phyloP scores from a whole-genome alignment of 2,888 invertebrate genomes.

The Callinectes sapidus region DNA sequence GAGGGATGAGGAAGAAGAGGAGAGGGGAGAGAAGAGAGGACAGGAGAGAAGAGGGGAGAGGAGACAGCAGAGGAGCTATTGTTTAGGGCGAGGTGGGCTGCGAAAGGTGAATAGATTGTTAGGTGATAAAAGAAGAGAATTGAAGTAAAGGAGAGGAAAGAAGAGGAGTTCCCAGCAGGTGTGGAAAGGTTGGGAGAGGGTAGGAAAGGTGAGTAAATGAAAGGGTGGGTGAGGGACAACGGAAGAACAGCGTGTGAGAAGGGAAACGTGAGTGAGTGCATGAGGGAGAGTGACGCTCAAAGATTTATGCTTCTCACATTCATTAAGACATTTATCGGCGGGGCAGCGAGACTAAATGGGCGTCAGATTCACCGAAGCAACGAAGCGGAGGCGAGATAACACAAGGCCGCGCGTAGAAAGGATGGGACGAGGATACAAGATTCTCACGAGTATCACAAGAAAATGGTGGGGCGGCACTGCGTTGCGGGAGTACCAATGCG shows the following conservation, averaged over 20 bases:
- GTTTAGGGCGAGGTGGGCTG: background rate
- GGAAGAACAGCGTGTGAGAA: background rate
- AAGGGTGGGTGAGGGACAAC: background rate
- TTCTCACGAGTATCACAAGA: background rate
- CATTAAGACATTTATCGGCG: background rate
- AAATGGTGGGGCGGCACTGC: background rate
- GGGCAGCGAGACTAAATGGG: background rate
- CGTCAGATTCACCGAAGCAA: constrained; percentile 7
- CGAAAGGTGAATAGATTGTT: background rate
- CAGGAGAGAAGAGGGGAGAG: background rate
- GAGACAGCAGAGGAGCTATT: background rate
- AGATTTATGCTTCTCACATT: background rate
- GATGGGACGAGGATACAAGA: background rate
- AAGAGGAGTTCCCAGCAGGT: background rate
- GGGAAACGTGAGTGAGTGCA: background rate
- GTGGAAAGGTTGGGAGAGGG: background rate
- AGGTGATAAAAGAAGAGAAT: background rate
- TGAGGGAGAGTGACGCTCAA: background rate
- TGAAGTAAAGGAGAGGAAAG: background rate
- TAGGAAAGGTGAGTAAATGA: background rate
- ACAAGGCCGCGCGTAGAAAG: background rate
- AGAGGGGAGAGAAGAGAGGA: background rate
- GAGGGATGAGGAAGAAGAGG: background rate
- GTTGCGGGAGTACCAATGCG: constrained; percentile 26
- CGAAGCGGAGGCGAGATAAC: background rate